Evolutionary conservation across 1,140 invertebrate genomes (phyloP), one percentile per base, ranked within the genome.

Genomic region (Drosophila parabipectinata): DNA sequence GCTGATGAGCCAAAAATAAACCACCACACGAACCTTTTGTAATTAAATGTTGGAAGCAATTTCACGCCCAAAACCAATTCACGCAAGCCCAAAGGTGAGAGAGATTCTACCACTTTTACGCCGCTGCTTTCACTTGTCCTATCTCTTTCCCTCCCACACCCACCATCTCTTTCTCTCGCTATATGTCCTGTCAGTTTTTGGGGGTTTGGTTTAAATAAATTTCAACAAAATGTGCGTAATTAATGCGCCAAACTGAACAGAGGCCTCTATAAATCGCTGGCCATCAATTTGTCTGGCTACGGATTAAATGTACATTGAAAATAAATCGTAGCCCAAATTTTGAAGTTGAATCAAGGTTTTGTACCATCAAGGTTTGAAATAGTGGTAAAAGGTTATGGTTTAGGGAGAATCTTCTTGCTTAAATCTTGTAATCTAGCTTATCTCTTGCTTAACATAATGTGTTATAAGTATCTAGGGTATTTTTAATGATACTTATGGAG

Each of bases 181-280:
- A 44, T n/a, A 12, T 53, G 39, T 47, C 26, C 18, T 67, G 68
- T 59, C 50, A 30, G 37, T 21, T 57, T 61, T 55, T 44, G 47
- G 41, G 44, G 30, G 37, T 58, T 68, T 45, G 73, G 69, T 59
- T 81, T 76, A 78, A 85, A 87, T 82, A 85, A 85, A 87, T 87
- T 85, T 78, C 52, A 81, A 66, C 66, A 75, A 87, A 87, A 81
- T 82, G 71, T 75, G 51, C 71, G 66, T 88, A 87, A 87, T 85
- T 85, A 82, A 85, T 85, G 74, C 64, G 64, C 60, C 60, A 59
- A 69, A 59, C 72, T 63, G 56, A 69, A n/a, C 58, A 24, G 41
- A 24, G 47, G 50, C 32, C 45, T 62, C 30, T 67, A 77, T 77
- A 84, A 85, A 84, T 85, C 81, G 48, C 50, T 62, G 34, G 66